Evolutionary conservation across 2,888 invertebrate species (phyloP).

Genomic region (Miltochrista miniata): DNA sequence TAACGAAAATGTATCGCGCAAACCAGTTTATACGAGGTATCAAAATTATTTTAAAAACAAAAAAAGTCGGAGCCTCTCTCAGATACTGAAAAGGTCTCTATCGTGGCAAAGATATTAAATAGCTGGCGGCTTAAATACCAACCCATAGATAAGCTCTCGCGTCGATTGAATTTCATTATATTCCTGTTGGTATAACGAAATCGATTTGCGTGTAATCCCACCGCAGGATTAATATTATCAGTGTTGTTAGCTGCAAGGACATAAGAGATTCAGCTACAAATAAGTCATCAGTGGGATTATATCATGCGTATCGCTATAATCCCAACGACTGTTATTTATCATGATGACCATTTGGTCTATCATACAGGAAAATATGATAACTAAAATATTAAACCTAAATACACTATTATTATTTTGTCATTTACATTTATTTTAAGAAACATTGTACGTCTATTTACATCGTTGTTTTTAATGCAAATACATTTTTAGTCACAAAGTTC

Average conservation of each 20-base stretch:
- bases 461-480: constrained; percentile 56
- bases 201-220: constrained; percentile 66
- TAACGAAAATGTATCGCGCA: too few species aligned
- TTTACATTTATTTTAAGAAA: constrained; percentile 36
- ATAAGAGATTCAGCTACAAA: constrained; percentile 40
- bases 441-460: constrained; percentile 36
- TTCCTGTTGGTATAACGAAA: constrained; percentile 54
- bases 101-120: constrained; percentile 57
- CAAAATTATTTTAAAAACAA: background rate
- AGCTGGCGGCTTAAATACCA: constrained; percentile 52
- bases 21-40: background rate
- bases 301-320: constrained; percentile 28
- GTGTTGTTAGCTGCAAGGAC: constrained; percentile 57
- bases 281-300: constrained; percentile 37
- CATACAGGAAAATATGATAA: constrained; percentile 19
- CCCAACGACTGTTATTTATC: constrained; percentile 23
- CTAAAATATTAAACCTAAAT: constrained; percentile 25
- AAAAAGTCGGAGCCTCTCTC: constrained; percentile 4
- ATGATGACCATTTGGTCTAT: constrained; percentile 14
- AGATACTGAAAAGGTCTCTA: constrained; percentile 54
- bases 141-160: constrained; percentile 53
- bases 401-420: constrained; percentile 24
- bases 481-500: constrained; percentile 26
- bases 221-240: constrained; percentile 49
- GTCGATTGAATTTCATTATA: constrained; percentile 57